Percentiles rank a stretch among this genome's conserved stretches.
Conservation (phyloP, 2,797 vertebrate species). For the Tenualosa ilisha region DNA sequence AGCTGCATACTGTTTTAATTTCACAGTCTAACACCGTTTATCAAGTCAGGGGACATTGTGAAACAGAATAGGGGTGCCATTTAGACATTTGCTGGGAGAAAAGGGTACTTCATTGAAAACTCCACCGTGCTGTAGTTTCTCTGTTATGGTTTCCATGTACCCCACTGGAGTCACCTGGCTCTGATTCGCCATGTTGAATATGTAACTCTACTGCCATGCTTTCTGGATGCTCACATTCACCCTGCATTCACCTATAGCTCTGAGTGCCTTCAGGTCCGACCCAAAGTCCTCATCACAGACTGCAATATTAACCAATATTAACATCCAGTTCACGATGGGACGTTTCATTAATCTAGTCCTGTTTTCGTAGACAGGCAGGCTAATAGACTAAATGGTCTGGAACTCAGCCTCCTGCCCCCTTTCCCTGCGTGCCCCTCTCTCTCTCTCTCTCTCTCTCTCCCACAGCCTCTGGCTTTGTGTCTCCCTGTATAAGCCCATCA, state of each 20-base stretch:
- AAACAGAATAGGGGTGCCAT: neutral
- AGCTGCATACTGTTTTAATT: neutral
- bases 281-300: neutral
- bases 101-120: neutral
- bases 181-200: neutral
- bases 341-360: neutral
- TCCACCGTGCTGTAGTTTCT: neutral
- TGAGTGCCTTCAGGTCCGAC: neutral
- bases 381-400: slow-evolving; percentile 19
- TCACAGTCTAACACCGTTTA: neutral
- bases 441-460: neutral
- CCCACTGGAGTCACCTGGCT: neutral
- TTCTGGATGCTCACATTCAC: neutral
- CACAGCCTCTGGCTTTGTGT: slow-evolving; percentile 36
- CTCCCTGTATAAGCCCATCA: slow-evolving; percentile 38
- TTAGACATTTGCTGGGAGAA: neutral
- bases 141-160: neutral
- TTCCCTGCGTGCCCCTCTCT: neutral
- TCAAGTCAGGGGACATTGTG: neutral
- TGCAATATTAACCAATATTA: neutral
- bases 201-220: neutral
- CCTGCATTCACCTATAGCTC: neutral
- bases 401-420: neutral
- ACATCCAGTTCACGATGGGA: neutral
- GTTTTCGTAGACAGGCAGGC: neutral